Base-by-base conservation (phyloP, 2,888 invertebrate species). In the Pardosa pseudoannulata region DNA sequence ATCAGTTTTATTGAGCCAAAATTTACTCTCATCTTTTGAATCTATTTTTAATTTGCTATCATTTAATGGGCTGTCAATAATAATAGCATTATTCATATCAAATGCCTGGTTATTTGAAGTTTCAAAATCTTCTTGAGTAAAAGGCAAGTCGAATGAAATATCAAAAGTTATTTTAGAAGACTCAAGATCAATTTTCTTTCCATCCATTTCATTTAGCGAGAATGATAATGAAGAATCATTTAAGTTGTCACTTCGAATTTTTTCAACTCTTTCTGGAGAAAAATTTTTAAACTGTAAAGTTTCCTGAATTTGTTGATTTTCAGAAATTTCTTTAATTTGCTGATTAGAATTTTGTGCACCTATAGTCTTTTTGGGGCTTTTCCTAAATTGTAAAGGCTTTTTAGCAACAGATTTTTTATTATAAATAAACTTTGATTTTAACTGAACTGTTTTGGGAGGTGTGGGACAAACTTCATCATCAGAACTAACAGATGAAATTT, bases 401-500 rank as follows among this genome's bases (percentile, higher is more conserved):
- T 9, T 36, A 36, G 11, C 56, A 3, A 16, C 2, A 11, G 23
- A 5, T 56, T 23, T 23, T 19, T 56, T 56, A 23, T 11, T 56
- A 16, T 56, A 56, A 23, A 56, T 56, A 56, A 56, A 56, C 16
- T 56, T 16, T 23, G 56, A 16, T 7, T 56, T 56, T 19, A 23
- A 5, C 11, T 23, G n/a, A 6, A 56, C 16, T 29, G 73, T 50
- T 68, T 78, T 85, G 23, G 83, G 83, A 23, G 83, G 83, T 27
- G 83, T 85, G 19, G 83, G 83, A 13, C 67, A 78, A 13, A 85
- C 72, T 29, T 85, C 83, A 73, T 73, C 78, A 9, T 85, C 78
- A n/a, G 83, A 85, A 28, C 83, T 78, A 56, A 5, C 16, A 19
- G n/a, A 19, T 3, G 2, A 6, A 56, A 16, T 23, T 56, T 56